A percentile compares a stretch with the other conserved stretches of the same genome.
Evolutionary conservation across 2,888 invertebrate genomes (phyloP).

Genomic region (Electrophaes corylata): DNA sequence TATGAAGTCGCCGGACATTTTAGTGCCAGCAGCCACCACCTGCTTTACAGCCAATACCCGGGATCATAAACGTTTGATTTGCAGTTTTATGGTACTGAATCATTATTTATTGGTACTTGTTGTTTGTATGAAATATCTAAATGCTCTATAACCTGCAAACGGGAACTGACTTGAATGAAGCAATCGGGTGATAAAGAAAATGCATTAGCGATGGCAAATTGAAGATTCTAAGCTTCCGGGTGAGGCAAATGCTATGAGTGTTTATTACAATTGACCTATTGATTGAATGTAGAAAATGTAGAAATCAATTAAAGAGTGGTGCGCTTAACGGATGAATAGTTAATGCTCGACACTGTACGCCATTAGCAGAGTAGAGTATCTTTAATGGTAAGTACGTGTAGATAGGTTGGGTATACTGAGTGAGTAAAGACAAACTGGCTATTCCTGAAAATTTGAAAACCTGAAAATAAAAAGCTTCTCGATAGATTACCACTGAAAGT

Average conservation of each 20-base stretch:
- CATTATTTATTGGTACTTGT: slow-evolving; percentile 39
- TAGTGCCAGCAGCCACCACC: slow-evolving; percentile 21
- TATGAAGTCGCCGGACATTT: slow-evolving; percentile 31
- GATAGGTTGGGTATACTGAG: no score
- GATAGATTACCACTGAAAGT: no score
- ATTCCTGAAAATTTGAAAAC: no score
- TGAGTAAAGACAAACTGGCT: no score
- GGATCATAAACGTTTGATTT: slow-evolving; percentile 37
- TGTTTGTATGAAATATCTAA: slow-evolving; percentile 35
- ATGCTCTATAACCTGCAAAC: slow-evolving; percentile 19
- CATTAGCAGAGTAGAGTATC: background rate
- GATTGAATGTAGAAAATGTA: slow-evolving; percentile 22
- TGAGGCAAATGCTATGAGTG: slow-evolving; percentile 17
- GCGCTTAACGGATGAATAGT: background rate
- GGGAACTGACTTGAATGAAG: slow-evolving; percentile 15
- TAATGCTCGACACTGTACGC: background rate
- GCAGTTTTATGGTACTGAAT: slow-evolving; percentile 42
- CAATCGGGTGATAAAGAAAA: slow-evolving; percentile 19
- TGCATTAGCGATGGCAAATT: slow-evolving; percentile 18
- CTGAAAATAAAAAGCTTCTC: no score
- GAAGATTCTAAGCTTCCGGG: slow-evolving; percentile 14
- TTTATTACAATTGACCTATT: slow-evolving; percentile 21
- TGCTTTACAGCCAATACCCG: slow-evolving; percentile 21
- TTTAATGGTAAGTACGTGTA: background rate
- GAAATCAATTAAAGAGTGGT: slow-evolving; percentile 28